phyloP scores from a whole-genome alignment of 2,888 invertebrate species.

The Prosopocoilus inquinatus region DNA sequence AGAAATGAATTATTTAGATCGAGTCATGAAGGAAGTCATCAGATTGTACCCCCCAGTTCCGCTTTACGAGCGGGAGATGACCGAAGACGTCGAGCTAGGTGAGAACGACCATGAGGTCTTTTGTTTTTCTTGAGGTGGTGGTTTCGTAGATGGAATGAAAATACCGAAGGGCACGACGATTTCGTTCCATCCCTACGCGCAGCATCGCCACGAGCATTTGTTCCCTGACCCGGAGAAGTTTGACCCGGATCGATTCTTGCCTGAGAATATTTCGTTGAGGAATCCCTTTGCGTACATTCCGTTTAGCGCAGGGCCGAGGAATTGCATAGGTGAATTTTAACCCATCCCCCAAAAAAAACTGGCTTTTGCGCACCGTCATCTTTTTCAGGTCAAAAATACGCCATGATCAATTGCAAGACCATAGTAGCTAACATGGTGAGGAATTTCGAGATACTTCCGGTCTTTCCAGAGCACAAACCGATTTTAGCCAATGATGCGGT shows the following conservation, averaged over 20 bases:
- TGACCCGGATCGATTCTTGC: constrained; percentile 19
- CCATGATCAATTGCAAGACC: constrained; percentile 24
- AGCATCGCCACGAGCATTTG: constrained; percentile 14
- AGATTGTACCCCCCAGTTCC: constrained; percentile 58
- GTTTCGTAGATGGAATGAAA: constrained; percentile 16
- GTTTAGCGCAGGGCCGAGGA: constrained; percentile 20
- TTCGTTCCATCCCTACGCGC: constrained; percentile 17
- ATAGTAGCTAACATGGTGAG: constrained; percentile 25
- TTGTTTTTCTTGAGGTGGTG: background rate
- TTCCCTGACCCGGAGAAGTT: constrained; percentile 19
- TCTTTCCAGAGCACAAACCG: constrained; percentile 23
- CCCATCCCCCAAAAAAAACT: background rate
- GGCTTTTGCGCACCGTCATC: background rate
- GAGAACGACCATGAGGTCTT: background rate
- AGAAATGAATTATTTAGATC: constrained; percentile 55
- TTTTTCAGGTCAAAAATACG: constrained; percentile 26
- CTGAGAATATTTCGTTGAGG: constrained; percentile 12
- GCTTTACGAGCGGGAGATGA: constrained; percentile 49
- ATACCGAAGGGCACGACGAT: constrained; percentile 18
- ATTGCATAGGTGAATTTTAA: constrained; percentile 16
- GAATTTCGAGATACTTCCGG: constrained; percentile 26
- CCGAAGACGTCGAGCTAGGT: constrained; percentile 44
- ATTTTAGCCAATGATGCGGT: constrained; percentile 25
- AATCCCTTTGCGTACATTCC: constrained; percentile 20
- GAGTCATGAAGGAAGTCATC: constrained; percentile 59